Evolutionary conservation across 1,140 invertebrate genomes (phyloP), one percentile per base, ranked within the genome.

Genomic region (Musca vetustissima): DNA sequence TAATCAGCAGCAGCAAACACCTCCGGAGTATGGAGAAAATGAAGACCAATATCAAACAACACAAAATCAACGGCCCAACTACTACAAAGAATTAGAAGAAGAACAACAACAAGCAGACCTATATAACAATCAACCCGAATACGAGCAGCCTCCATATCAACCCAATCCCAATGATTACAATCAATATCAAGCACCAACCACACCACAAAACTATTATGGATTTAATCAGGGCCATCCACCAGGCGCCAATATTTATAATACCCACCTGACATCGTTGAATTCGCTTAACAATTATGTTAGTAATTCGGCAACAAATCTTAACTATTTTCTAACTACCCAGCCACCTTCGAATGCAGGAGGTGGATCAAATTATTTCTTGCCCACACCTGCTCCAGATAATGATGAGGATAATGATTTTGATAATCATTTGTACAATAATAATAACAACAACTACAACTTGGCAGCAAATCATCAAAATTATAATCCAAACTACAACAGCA

Each of bases 1-100:
- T 59, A 64, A 75, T 15, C 28, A 47, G 32, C 32, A n/a, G 19
- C 17, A 28, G 9, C 73, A 80, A 28, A n/a, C 25, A n/a, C 55
- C 25, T 6, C 24, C 9, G 24, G 22, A 57, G 24, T 28, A 24
- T 15, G n/a, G 14, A 17, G 55, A 59, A n/a, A 24, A 0, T 55
- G 53, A 55, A 25, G 11, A 9, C 9, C 21, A n/a, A n/a, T n/a
- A n/a, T n/a, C n/a, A n/a, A n/a, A n/a, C n/a, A n/a, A n/a, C n/a
- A n/a, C n/a, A n/a, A n/a, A 55, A 14, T 15, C 69, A 67, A 49
- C 21, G 64, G 14, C 65, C 64, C 8, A 17, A n/a, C n/a, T 11
- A 32, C 57, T 61, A 61, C 28, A 21, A 28, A 11, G 57, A 61
- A 61, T 36, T 43, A 43, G 36, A 43, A 11, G 36, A 43, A 13